Percentiles rank a stretch among this genome's conserved stretches.
Evolutionary conservation across 2,113 vertebrate genomes (phyloP).

Genomic region (Cavia aperea): DNA sequence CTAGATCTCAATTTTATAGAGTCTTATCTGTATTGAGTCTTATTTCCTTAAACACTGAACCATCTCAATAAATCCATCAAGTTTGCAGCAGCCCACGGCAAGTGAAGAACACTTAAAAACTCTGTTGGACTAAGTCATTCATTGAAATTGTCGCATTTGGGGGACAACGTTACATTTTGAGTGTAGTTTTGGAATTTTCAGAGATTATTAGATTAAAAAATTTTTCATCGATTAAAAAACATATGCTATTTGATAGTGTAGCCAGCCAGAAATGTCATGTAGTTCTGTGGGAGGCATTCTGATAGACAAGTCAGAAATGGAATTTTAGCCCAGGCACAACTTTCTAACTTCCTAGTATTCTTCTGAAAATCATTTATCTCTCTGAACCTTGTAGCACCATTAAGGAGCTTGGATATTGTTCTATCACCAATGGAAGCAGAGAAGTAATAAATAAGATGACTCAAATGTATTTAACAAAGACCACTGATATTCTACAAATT

Average conservation of each 20-base stretch:
- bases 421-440: neutral
- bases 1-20: neutral
- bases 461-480: constrained; percentile 20
- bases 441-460: neutral
- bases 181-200: neutral
- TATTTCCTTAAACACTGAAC: neutral
- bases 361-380: neutral
- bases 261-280: neutral
- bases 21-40: neutral
- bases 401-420: constrained; percentile 9
- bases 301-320: constrained; percentile 8
- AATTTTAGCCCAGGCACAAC: neutral
- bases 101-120: neutral
- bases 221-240: constrained; percentile 25
- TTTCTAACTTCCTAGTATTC: constrained; percentile 1
- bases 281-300: neutral
- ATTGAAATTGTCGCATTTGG: neutral
- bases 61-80: neutral
- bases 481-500: neutral
- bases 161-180: neutral
- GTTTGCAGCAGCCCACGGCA: neutral
- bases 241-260: neutral
- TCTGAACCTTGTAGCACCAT: neutral
- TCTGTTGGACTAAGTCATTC: constrained; percentile 25
- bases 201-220: constrained; percentile 6